Evolutionary conservation across 2,888 invertebrate species (phyloP).

Genomic region (Furcula furcula): DNA sequence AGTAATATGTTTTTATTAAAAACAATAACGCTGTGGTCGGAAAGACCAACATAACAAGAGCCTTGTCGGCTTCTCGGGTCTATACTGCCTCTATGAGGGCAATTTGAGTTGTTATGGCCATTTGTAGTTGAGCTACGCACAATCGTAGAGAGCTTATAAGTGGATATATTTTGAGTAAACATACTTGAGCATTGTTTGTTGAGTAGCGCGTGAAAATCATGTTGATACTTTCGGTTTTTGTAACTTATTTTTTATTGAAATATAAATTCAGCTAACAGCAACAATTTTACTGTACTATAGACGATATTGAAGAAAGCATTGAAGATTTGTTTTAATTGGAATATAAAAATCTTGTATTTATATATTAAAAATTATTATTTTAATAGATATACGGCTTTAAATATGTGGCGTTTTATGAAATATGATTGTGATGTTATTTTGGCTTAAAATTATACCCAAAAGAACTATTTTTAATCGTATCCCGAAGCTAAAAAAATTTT

Average conservation of each 20-base stretch:
- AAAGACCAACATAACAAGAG: constrained; percentile 46
- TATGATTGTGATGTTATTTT: too few species aligned
- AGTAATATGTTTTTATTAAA: constrained; percentile 59
- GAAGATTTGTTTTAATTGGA: too few species aligned
- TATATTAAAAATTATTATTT: too few species aligned
- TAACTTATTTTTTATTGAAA: constrained; percentile 10
- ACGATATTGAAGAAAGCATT: too few species aligned
- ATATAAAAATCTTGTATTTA: too few species aligned
- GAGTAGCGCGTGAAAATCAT: constrained; percentile 30
- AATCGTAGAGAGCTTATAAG: constrained; percentile 53
- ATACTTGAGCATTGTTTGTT: constrained; percentile 63
- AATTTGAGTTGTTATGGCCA: constrained; percentile 58
- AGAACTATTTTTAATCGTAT: too few species aligned
- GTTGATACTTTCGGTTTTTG: constrained; percentile 63
- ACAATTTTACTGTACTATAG: too few species aligned
- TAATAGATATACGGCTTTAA: too few species aligned
- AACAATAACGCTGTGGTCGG: constrained; percentile 48
- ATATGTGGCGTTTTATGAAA: too few species aligned
- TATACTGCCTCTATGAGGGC: constrained; percentile 46
- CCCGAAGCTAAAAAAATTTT: too few species aligned
- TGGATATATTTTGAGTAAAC: constrained; percentile 74
- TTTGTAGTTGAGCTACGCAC: constrained; percentile 55
- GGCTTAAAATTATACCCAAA: too few species aligned
- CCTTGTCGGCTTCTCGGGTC: constrained; percentile 42
- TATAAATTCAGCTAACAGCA: too few species aligned